phyloP scores from a whole-genome alignment of 2,888 invertebrate genomes.

The Nematopogon swammerdamellus region DNA sequence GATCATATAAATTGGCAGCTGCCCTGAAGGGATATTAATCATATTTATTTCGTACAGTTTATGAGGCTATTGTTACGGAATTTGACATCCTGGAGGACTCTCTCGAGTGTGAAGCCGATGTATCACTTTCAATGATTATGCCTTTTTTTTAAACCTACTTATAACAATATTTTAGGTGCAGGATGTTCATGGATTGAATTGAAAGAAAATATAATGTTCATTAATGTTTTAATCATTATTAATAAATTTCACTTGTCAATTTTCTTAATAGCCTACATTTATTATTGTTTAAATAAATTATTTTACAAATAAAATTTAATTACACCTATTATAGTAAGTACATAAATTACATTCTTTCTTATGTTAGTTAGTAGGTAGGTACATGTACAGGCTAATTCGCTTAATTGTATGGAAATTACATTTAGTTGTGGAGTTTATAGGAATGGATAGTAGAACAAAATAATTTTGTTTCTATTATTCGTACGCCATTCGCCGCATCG shows the following conservation, averaged over 20 bases:
- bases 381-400: too few species aligned
- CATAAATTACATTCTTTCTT: too few species aligned
- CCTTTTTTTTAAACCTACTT: constrained; percentile 11
- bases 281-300: background rate
- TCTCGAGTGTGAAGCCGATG: constrained; percentile 23
- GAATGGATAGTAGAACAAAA: constrained; percentile 17
- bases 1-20: background rate
- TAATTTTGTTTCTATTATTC: too few species aligned
- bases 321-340: background rate
- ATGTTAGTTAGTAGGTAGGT: too few species aligned
- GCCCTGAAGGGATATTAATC: constrained; percentile 19
- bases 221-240: too few species aligned
- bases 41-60: constrained; percentile 24
- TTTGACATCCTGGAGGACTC: constrained; percentile 31
- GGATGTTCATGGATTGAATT: background rate
- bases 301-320: background rate
- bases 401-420: too few species aligned
- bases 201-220: too few species aligned
- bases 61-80: constrained; percentile 27
- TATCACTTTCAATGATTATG: constrained; percentile 24
- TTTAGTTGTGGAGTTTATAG: too few species aligned
- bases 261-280: background rate
- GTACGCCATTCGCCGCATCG: too few species aligned
- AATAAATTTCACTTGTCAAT: background rate
- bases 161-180: constrained; percentile 4